Evolutionary conservation across 2,113 vertebrate species (phyloP).

Genomic region (Trematomus loennbergii): DNA sequence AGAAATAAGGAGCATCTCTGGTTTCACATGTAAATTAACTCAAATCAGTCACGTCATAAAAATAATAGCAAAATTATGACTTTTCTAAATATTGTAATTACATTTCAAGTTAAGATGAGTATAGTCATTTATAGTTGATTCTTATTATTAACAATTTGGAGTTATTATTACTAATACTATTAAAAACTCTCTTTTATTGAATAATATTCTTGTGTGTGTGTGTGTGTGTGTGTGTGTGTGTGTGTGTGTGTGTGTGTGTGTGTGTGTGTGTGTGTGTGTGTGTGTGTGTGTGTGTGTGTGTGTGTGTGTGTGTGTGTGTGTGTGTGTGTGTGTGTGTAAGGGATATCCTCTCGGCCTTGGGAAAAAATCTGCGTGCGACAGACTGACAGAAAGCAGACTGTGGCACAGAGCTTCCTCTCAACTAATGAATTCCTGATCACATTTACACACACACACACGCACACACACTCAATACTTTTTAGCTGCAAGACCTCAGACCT

Average conservation of each 20-base stretch:
- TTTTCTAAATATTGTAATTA: not conserved
- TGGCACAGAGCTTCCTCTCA: slow-evolving; percentile 72
- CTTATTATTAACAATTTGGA: not conserved
- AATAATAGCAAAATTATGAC: no score
- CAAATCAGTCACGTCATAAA: no score
- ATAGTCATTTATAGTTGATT: not conserved
- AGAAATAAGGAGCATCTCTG: not conserved
- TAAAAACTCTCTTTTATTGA: not conserved
- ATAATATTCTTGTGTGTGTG: not conserved
- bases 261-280: no score
- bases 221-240: no score
- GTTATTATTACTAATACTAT: not conserved
- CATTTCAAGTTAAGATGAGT: not conserved
- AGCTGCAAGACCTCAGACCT: slow-evolving; percentile 21
- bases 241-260: no score
- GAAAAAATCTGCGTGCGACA: slow-evolving; percentile 66
- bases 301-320: no score
- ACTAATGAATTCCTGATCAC: slow-evolving; percentile 78
- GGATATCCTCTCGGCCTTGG: slow-evolving; percentile 80
- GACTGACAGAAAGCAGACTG: slow-evolving; percentile 79
- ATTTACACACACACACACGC: slow-evolving; percentile 34
- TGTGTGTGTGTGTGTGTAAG: slow-evolving; percentile 45
- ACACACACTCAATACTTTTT: slow-evolving; percentile 25
- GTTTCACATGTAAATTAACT: no score
- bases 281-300: no score